Conservation (phyloP, 2,113 vertebrate genomes). For the Melanotaenia duboulayi region DNA sequence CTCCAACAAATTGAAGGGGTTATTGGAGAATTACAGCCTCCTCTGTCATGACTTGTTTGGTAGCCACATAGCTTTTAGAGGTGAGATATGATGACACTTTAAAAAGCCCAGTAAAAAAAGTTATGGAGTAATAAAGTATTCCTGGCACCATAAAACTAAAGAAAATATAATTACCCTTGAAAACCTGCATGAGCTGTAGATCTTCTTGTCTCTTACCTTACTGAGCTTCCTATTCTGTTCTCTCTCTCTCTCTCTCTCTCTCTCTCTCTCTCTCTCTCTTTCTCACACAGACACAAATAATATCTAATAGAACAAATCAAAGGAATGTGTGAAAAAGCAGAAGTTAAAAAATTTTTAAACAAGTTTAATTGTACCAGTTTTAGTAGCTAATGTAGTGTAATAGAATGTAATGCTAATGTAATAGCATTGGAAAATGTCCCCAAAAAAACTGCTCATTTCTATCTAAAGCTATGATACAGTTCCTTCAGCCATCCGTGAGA, state of each 20-base stretch:
- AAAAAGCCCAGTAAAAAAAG: slow-evolving; percentile 49
- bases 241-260: slow-evolving; percentile 20
- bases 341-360: slow-evolving; percentile 18
- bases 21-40: slow-evolving; percentile 10
- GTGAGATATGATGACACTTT: slow-evolving; percentile 56
- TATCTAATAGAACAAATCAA: slow-evolving; percentile 42
- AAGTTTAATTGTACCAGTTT: slow-evolving; percentile 5
- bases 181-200: slow-evolving; percentile 43
- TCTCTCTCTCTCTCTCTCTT: too few relatives aligned
- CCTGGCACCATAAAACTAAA: slow-evolving; percentile 60
- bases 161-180: slow-evolving; percentile 71
- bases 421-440: too few relatives aligned
- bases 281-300: too few relatives aligned
- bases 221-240: neutral
- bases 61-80: slow-evolving; percentile 46
- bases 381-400: too few relatives aligned
- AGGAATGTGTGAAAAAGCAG: slow-evolving; percentile 22
- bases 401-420: neutral
- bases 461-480: too few relatives aligned
- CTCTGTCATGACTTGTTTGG: neutral
- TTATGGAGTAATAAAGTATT: slow-evolving; percentile 67
- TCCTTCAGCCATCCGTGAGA: too few relatives aligned
- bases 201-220: slow-evolving; percentile 29
- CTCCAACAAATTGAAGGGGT: slow-evolving; percentile 3
- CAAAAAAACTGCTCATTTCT: too few relatives aligned